phyloP scores from a whole-genome alignment of 2,113 vertebrate species.

The Proterorhinus semilunaris region DNA sequence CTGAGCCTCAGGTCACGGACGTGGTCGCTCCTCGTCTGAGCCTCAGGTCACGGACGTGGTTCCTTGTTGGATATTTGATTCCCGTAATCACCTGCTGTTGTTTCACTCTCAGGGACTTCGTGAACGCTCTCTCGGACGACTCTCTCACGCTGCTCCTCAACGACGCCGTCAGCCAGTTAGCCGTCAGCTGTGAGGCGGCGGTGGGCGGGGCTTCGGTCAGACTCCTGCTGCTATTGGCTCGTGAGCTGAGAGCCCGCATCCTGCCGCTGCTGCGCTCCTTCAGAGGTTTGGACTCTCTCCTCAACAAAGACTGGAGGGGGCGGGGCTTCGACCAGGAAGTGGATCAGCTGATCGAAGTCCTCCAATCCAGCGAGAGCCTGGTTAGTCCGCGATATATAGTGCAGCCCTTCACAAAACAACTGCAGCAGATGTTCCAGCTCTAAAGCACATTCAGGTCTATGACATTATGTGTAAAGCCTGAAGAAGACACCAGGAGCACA shows the following conservation, averaged over 20 bases:
- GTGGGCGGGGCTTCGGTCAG: conserved; percentile 81
- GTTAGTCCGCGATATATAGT: conserved; percentile 54
- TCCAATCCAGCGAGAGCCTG: conserved; percentile 53
- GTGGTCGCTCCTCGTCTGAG: too few species aligned
- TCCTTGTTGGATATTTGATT: too few species aligned
- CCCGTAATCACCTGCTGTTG: background rate
- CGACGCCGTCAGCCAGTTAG: conserved; percentile 88
- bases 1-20: too few species aligned
- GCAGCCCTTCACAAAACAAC: too few species aligned
- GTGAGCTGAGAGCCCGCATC: conserved; percentile 71
- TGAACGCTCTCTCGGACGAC: conserved; percentile 73
- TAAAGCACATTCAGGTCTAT: too few species aligned
- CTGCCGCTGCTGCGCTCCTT: conserved; percentile 76
- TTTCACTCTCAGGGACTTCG: conserved; percentile 69
- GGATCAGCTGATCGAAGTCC: conserved; percentile 75
- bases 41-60: too few species aligned
- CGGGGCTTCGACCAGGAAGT: conserved; percentile 86
- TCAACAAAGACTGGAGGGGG: conserved; percentile 85
- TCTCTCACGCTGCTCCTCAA: conserved; percentile 81
- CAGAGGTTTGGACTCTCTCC: conserved; percentile 87
- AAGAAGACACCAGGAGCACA: too few species aligned
- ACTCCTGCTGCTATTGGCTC: conserved; percentile 79
- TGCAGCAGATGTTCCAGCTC: too few species aligned
- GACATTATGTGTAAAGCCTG: too few species aligned
- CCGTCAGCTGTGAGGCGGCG: conserved; percentile 78